These are phyloP conservation scores for Holothuria glaberrima DNA, from an alignment of 35 echinoderm and acorn worm species.

Conservation along the genomic window DNA sequence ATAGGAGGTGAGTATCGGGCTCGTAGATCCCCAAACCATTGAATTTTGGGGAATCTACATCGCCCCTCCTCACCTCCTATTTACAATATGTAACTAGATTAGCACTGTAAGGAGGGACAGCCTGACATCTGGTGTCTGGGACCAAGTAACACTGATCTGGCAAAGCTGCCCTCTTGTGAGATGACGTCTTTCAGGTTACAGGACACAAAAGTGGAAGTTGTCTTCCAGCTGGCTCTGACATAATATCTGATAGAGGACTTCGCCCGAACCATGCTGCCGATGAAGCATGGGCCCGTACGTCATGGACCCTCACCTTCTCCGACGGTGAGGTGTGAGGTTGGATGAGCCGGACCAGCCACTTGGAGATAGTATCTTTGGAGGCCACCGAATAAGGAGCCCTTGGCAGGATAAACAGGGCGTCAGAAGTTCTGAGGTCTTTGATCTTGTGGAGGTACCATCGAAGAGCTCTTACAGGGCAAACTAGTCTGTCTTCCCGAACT, in stretches of 20 bases:
- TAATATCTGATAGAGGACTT: neutral
- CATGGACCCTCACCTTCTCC: neutral
- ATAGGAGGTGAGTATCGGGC: too few species aligned
- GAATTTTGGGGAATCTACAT: too few species aligned
- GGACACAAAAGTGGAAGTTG: neutral
- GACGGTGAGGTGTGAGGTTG: neutral
- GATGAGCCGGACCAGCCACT: neutral
- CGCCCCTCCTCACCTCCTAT: too few species aligned
- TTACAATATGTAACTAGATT: too few species aligned
- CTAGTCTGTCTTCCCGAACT: neutral
- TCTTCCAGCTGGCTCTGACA: neutral
- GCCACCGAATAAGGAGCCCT: neutral
- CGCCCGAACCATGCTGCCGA: neutral
- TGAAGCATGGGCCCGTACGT: neutral
- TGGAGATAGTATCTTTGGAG: neutral
- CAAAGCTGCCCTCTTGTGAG: neutral
- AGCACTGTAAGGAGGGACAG: too few species aligned
- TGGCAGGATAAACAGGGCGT: neutral
- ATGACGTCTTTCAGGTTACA: neutral
- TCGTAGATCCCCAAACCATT: too few species aligned
- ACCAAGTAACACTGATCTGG: neutral
- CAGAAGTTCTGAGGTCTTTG: neutral
- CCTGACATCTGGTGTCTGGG: too few species aligned
- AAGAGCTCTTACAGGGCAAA: conserved; percentile 2
- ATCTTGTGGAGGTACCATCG: neutral